A percentile compares a stretch with the other conserved stretches of the same genome.
These are phyloP conservation scores for Halesus radiatus DNA, from an alignment of 1,140 invertebrate species.

Conservation along the genomic window DNA sequence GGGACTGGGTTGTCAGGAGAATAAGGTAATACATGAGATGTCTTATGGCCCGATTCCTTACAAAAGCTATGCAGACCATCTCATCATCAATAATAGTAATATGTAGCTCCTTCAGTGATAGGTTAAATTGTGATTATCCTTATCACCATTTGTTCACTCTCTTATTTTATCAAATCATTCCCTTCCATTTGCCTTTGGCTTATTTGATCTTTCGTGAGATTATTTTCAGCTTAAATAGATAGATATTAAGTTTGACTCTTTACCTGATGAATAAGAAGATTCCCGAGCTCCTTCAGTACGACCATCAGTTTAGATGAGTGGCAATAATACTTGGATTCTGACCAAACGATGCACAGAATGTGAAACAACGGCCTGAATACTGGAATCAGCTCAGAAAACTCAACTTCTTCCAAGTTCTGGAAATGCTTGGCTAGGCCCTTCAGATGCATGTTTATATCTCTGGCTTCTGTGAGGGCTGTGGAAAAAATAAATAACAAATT, in stretches of 20 bases:
- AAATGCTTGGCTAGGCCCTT: conserved; percentile 87
- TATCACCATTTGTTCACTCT: no score
- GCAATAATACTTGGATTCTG: conserved; percentile 90
- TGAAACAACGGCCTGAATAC: conserved; percentile 86
- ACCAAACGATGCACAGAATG: conserved; percentile 90
- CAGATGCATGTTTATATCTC: conserved; percentile 90
- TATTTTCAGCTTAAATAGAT: no score
- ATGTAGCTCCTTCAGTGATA: no score
- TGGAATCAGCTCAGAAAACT: conserved; percentile 84
- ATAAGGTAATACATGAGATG: no score
- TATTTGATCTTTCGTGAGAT: no score
- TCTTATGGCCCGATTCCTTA: no score
- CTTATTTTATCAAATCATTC: no score
- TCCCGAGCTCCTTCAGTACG: conserved; percentile 90
- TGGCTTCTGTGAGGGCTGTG: conserved; percentile 87
- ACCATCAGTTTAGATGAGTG: conserved; percentile 91
- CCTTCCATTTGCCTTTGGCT: no score
- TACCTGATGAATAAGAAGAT: conserved; percentile 89
- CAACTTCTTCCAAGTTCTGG: conserved; percentile 85
- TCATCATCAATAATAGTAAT: no score
- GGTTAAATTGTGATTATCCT: no score
- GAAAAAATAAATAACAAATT: conserved; percentile 57
- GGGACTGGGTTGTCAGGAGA: no score
- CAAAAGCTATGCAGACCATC: no score
- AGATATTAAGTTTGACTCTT: neutral